A percentile compares a stretch with the other conserved stretches of the same genome.
Conservation (phyloP, 2,888 invertebrate genomes). For the Ophion ventricosus region DNA sequence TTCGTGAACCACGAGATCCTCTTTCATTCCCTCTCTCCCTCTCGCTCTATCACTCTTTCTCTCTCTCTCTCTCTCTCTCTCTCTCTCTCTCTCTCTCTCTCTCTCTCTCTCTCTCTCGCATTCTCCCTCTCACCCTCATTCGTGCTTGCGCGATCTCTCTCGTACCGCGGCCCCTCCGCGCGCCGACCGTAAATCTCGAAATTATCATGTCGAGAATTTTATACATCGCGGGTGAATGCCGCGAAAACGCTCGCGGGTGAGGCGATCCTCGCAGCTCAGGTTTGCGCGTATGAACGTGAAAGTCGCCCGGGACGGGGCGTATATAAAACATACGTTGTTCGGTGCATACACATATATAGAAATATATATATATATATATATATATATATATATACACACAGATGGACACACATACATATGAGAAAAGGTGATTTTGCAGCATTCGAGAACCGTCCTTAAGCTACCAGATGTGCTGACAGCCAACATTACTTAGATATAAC, state of each 20-base stretch:
- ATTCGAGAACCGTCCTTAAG: no score
- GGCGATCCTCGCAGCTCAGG: conserved; percentile 36
- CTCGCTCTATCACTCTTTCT: no score
- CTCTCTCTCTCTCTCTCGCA: conserved; percentile 3
- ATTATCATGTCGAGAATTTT: conserved; percentile 75
- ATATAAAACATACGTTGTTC: conserved; percentile 44
- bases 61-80: background rate
- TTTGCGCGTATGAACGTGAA: conserved; percentile 65
- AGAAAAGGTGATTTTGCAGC: no score
- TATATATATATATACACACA: background rate
- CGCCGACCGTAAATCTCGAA: conserved; percentile 72
- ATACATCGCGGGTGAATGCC: conserved; percentile 68
- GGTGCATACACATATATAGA: background rate
- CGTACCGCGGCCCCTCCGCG: conserved; percentile 56
- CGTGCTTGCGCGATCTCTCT: background rate
- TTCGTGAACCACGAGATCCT: background rate
- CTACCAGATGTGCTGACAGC: no score
- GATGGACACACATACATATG: background rate
- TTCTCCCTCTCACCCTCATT: background rate
- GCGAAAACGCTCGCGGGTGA: conserved; percentile 65
- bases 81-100: background rate
- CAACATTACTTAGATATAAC: no score
- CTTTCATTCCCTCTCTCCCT: background rate
- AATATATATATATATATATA: conserved; percentile 16
- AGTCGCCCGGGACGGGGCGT: conserved; percentile 67